Evolutionary conservation across 2,888 invertebrate species (phyloP).

Genomic region (Achlya flavicornis): DNA sequence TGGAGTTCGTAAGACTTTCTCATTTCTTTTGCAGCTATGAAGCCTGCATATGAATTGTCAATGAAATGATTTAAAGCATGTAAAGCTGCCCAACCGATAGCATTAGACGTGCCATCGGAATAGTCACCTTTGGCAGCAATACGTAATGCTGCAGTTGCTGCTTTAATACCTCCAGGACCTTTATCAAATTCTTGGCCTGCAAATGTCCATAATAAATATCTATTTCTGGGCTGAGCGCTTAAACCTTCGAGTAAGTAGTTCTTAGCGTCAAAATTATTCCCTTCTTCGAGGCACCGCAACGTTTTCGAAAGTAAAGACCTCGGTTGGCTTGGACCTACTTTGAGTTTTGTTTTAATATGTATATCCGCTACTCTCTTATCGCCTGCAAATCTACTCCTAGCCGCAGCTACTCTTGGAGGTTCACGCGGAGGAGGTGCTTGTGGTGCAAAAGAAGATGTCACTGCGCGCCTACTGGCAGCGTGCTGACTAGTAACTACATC

Average conservation of each 20-base stretch:
- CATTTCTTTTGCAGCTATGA: slow-evolving; percentile 69
- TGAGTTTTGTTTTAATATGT: slow-evolving; percentile 51
- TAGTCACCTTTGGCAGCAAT: slow-evolving; percentile 67
- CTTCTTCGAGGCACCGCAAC: slow-evolving; percentile 64
- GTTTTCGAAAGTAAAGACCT: slow-evolving; percentile 59
- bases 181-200: slow-evolving; percentile 65
- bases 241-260: slow-evolving; percentile 58
- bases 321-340: slow-evolving; percentile 50
- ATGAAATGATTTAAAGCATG: slow-evolving; percentile 64
- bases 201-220: slow-evolving; percentile 68
- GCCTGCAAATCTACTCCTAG: slow-evolving; percentile 61
- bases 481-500: slow-evolving; percentile 72
- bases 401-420: slow-evolving; percentile 50
- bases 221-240: slow-evolving; percentile 54
- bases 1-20: slow-evolving; percentile 65
- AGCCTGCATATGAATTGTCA: slow-evolving; percentile 55
- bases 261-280: slow-evolving; percentile 53
- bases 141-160: slow-evolving; percentile 64
- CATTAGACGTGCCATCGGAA: slow-evolving; percentile 68
- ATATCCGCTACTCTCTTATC: slow-evolving; percentile 57
- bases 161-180: slow-evolving; percentile 40
- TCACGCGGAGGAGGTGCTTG: slow-evolving; percentile 54
- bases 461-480: slow-evolving; percentile 66
- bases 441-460: slow-evolving; percentile 72
- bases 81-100: slow-evolving; percentile 74